phyloP scores from a whole-genome alignment of 2,113 vertebrate species.

The Macaca nemestrina region DNA sequence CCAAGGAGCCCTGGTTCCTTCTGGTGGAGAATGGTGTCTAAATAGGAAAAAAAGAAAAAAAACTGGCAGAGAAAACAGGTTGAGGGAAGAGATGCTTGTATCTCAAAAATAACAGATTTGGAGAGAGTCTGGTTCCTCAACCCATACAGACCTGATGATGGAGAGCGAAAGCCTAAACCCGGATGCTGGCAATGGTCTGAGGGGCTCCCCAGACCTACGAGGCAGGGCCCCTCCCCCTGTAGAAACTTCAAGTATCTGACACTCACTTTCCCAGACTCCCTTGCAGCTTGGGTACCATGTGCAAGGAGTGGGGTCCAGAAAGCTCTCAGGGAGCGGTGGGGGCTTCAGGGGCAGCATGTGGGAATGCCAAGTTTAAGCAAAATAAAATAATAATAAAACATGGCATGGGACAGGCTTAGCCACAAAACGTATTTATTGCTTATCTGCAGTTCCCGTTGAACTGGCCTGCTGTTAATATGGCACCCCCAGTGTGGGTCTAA shows the following conservation, averaged over 20 bases:
- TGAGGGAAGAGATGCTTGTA: background rate
- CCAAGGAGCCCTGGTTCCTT: background rate
- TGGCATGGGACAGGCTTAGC: background rate
- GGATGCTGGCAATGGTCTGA: rapidly evolving
- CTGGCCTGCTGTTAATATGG: background rate
- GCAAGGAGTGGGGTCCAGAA: background rate
- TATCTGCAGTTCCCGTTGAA: background rate
- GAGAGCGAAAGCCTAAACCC: background rate
- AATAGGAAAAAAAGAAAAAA: background rate
- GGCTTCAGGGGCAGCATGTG: background rate
- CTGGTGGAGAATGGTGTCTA: background rate
- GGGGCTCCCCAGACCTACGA: rapidly evolving
- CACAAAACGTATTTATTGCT: background rate
- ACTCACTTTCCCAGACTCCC: background rate
- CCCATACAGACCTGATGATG: rapidly evolving
- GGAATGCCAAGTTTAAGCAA: background rate
- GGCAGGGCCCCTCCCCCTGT: no score
- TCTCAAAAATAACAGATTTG: background rate
- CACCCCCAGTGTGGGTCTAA: rapidly evolving
- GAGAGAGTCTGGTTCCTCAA: background rate
- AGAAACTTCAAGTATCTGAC: background rate
- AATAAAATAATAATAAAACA: background rate
- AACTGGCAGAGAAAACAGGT: background rate
- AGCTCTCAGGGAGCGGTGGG: background rate
- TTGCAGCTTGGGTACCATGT: background rate